phyloP scores from a whole-genome alignment of 2,113 vertebrate genomes.

The Cinclus mexicanus region DNA sequence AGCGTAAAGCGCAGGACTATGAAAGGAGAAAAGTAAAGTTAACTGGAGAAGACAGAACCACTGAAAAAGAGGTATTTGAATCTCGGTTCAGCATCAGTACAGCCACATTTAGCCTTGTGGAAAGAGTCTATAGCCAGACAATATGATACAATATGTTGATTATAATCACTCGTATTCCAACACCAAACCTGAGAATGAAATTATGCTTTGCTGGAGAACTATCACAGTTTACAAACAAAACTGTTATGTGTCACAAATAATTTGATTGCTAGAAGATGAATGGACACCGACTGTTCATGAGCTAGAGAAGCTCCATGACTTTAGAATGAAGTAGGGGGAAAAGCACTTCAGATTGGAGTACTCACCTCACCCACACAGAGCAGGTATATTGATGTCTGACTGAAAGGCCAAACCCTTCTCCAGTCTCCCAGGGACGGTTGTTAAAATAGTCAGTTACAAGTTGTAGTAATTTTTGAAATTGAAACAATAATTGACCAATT shows the following conservation, averaged over 20 bases:
- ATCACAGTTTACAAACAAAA: neutral
- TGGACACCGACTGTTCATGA: neutral
- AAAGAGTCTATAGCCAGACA: neutral
- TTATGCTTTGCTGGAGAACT: neutral
- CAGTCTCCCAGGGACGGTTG: neutral
- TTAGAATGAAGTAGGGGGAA: neutral
- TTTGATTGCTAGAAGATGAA: neutral
- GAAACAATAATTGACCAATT: neutral
- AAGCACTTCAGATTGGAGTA: neutral
- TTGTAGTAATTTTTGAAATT: neutral
- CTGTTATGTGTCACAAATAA: neutral
- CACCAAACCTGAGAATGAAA: neutral
- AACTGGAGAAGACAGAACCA: neutral
- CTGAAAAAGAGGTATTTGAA: neutral
- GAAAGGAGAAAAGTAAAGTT: neutral
- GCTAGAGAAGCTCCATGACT: neutral
- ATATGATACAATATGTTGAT: neutral
- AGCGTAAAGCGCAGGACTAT: neutral
- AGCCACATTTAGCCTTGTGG: neutral
- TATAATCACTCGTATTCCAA: neutral
- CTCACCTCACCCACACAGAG: neutral
- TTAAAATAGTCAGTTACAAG: neutral
- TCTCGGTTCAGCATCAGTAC: neutral
- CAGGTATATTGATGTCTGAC: neutral
- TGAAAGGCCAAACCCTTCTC: neutral